phyloP scores from a whole-genome alignment of 1,140 invertebrate genomes.

The Ostrea edulis region DNA sequence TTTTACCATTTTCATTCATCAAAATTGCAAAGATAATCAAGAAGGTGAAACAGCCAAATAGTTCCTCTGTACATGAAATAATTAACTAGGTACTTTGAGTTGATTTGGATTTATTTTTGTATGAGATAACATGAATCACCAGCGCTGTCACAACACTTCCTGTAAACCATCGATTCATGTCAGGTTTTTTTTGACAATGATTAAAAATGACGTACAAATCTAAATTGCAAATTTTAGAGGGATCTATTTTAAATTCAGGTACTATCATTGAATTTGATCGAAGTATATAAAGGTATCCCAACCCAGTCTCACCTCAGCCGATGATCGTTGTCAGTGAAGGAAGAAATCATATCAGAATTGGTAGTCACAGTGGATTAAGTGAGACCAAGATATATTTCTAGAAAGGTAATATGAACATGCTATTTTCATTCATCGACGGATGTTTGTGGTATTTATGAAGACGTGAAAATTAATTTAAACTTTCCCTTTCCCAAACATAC shows the following conservation, averaged over 20 bases:
- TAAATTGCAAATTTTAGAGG: conserved; percentile 4
- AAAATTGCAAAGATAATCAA: too few species aligned
- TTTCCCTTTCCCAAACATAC: not conserved
- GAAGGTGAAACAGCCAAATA: too few species aligned
- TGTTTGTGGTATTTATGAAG: not conserved
- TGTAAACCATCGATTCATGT: not conserved
- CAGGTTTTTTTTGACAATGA: not conserved
- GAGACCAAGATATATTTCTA: conserved; percentile 29
- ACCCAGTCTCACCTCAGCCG: not conserved
- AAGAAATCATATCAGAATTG: not conserved
- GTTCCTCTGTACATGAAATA: too few species aligned
- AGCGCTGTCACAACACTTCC: not conserved
- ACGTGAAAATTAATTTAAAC: not conserved
- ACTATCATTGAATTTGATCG: conserved; percentile 6
- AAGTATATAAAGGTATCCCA: not conserved
- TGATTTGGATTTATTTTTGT: not conserved
- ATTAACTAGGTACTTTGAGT: too few species aligned
- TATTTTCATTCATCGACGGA: not conserved
- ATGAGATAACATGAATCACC: conserved; percentile 18
- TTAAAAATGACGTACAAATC: conserved; percentile 7
- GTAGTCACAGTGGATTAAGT: conserved; percentile 35
- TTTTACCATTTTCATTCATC: too few species aligned
- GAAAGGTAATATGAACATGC: not conserved
- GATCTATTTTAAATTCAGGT: not conserved
- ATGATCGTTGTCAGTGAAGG: not conserved